Conservation (phyloP, 2,797 vertebrate species). For the Chelidonichthys spinosus region DNA sequence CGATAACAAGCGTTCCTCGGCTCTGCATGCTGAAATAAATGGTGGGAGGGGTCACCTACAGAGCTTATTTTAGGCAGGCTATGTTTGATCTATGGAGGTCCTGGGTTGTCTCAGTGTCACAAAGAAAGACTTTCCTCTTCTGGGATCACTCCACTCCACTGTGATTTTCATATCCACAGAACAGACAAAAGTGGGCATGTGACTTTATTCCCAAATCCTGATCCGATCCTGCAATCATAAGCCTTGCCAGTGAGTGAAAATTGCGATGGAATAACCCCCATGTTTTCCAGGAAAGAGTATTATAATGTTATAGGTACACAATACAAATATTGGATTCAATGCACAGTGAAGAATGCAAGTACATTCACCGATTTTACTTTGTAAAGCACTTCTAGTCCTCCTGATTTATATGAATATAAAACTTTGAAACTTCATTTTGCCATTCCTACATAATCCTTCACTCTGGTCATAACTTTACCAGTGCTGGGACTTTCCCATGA, state of each 20-base stretch:
- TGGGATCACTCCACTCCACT: slow-evolving; percentile 58
- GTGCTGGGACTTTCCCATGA: slow-evolving; percentile 80
- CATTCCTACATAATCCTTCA: slow-evolving; percentile 65
- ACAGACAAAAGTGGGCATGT: slow-evolving; percentile 23
- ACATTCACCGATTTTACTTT: slow-evolving; percentile 31
- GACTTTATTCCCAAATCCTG: slow-evolving; percentile 25
- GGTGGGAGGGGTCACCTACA: slow-evolving; percentile 64
- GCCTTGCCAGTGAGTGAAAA: slow-evolving; percentile 19
- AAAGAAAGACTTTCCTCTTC: slow-evolving; percentile 69
- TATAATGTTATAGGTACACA: slow-evolving; percentile 19
- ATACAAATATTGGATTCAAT: slow-evolving; percentile 38
- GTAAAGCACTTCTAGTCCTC: slow-evolving; percentile 31
- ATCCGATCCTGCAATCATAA: slow-evolving; percentile 27
- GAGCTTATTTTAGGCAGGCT: slow-evolving; percentile 74
- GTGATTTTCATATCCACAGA: slow-evolving; percentile 56
- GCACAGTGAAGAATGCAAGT: slow-evolving; percentile 14
- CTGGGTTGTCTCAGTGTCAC: slow-evolving; percentile 81
- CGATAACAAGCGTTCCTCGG: slow-evolving; percentile 53
- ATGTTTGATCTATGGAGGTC: slow-evolving; percentile 81
- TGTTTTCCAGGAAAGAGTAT: slow-evolving; percentile 18
- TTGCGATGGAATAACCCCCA: background rate
- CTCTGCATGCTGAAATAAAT: slow-evolving; percentile 54
- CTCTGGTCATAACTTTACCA: slow-evolving; percentile 66
- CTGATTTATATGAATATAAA: slow-evolving; percentile 46
- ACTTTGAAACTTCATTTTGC: slow-evolving; percentile 35